phyloP scores from a whole-genome alignment of 1,140 invertebrate species.

The Bombus sylvicola region DNA sequence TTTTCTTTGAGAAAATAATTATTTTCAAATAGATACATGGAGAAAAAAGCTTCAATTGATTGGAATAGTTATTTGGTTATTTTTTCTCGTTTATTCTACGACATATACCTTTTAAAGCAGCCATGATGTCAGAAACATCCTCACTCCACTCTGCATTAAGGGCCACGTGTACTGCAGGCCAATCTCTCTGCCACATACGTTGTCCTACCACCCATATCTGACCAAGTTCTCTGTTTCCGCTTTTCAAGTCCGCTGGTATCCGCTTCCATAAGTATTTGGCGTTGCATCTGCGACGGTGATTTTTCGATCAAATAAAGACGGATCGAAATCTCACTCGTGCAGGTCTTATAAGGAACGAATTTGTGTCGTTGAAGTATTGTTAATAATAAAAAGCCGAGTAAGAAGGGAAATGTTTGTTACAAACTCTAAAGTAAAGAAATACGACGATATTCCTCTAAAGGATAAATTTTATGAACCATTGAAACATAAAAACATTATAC shows the following conservation, averaged over 20 bases:
- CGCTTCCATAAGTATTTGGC: conserved; percentile 96
- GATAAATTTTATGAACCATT: background rate
- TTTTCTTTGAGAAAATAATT: background rate
- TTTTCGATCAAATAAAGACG: conserved; percentile 39
- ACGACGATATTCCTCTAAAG: too few species aligned
- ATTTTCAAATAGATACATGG: background rate
- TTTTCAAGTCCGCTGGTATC: conserved; percentile 89
- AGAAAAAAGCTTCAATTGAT: background rate
- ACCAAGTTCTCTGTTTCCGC: conserved; percentile 87
- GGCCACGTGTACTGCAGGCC: conserved; percentile 89
- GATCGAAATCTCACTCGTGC: conserved; percentile 25
- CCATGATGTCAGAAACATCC: conserved; percentile 89
- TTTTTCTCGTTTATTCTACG: background rate
- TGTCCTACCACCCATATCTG: conserved; percentile 92
- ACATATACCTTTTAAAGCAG: conserved; percentile 87
- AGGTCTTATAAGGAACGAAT: background rate
- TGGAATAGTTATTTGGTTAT: background rate
- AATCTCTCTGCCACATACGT: conserved; percentile 92
- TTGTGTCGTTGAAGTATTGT: conserved; percentile 4
- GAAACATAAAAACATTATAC: too few species aligned
- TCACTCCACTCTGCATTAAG: conserved; percentile 89
- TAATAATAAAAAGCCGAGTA: background rate
- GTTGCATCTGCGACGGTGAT: conserved; percentile 87
- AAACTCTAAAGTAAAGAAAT: background rate
- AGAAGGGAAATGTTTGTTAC: background rate